A percentile compares a stretch with the other conserved stretches of the same genome.
phyloP scores from a whole-genome alignment of 2,888 invertebrate genomes.

The Prenolepis imparis region DNA sequence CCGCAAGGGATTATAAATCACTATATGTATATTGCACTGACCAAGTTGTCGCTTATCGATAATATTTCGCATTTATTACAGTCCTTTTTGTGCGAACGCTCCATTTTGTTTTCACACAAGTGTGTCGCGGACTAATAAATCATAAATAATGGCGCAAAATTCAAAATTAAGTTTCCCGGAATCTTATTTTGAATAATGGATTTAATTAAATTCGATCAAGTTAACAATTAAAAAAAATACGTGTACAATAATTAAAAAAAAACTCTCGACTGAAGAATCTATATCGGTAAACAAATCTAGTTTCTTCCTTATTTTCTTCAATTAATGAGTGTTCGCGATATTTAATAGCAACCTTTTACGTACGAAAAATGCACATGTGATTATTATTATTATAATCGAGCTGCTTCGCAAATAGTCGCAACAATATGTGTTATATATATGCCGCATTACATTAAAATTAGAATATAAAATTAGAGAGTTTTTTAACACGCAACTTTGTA shows the following conservation, averaged over 20 bases:
- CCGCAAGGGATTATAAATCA: constrained; percentile 41
- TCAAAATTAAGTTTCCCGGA: background rate
- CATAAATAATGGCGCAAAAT: background rate
- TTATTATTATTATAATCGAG: constrained; percentile 45
- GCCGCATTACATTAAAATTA: constrained; percentile 69
- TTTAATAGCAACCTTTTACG: background rate
- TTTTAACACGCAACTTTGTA: constrained; percentile 83
- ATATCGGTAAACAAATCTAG: background rate
- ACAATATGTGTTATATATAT: constrained; percentile 27
- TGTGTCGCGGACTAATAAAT: background rate
- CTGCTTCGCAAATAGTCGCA: constrained; percentile 5
- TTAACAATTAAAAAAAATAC: background rate
- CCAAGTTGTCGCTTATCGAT: constrained; percentile 67
- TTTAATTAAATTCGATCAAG: constrained; percentile 20
- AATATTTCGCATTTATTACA: constrained; percentile 47
- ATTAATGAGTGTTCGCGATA: background rate
- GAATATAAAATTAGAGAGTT: constrained; percentile 82
- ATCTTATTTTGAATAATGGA: background rate
- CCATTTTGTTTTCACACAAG: background rate
- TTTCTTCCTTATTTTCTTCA: constrained; percentile 4
- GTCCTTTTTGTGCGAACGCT: constrained; percentile 43
- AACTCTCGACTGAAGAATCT: background rate
- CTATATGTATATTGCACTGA: constrained; percentile 71
- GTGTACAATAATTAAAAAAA: background rate
- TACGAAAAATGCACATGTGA: constrained; percentile 11